Conservation (phyloP, 2,797 vertebrate genomes). For the Falco peregrinus region DNA sequence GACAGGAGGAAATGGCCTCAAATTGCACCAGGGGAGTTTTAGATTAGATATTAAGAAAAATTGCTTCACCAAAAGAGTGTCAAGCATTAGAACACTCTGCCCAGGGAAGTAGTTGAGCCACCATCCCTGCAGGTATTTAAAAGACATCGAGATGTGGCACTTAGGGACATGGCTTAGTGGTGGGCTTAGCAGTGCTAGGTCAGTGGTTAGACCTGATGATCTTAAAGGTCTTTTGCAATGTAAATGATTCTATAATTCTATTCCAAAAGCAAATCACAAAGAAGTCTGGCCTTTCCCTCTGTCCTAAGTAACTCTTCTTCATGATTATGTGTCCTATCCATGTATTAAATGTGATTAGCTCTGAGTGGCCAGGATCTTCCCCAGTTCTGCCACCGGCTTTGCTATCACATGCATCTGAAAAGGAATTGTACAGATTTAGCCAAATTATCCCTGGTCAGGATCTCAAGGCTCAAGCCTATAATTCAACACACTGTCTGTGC, state of each 20-base stretch:
- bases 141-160: too few relatives aligned
- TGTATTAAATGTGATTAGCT: neutral
- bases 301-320: neutral
- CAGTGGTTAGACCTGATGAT: too few relatives aligned
- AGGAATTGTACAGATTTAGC: neutral
- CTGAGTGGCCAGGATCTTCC: neutral
- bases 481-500: neutral
- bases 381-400: neutral
- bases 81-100: too few relatives aligned
- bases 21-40: neutral
- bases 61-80: neutral
- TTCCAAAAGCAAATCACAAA: neutral
- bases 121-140: too few relatives aligned
- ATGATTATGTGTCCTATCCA: too few relatives aligned
- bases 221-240: too few relatives aligned
- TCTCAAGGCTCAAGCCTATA: neutral
- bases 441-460: neutral
- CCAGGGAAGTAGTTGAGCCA: too few relatives aligned
- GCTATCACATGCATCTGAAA: neutral
- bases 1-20: neutral
- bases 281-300: neutral
- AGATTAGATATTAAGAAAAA: neutral
- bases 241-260: neutral
- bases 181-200: too few relatives aligned
- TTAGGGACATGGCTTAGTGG: too few relatives aligned